A percentile compares a stretch with the other conserved stretches of the same genome.
These are phyloP conservation scores for Bombyx mandarina DNA, from an alignment of 1,140 invertebrate species.

Conservation along the genomic window DNA sequence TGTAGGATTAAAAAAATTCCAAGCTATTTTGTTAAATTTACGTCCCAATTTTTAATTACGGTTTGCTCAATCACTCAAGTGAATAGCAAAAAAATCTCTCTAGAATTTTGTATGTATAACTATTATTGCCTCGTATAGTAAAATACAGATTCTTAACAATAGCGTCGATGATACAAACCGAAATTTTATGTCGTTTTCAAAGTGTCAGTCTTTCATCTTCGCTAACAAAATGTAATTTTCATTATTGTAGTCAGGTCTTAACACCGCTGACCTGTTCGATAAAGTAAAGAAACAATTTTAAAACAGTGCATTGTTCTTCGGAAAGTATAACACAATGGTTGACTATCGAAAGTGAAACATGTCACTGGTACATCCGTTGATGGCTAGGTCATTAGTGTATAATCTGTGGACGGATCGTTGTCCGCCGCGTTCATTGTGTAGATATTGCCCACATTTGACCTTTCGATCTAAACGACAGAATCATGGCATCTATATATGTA, in stretches of 20 bases:
- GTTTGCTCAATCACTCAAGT: conserved; percentile 36
- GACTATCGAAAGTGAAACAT: neutral
- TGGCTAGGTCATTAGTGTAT: no score
- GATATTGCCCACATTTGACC: no score
- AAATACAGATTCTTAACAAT: neutral
- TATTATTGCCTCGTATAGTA: neutral
- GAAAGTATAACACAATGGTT: neutral
- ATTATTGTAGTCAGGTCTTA: no score
- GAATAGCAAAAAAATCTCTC: conserved; percentile 13
- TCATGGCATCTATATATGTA: no score
- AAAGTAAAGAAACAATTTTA: neutral
- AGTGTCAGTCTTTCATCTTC: neutral
- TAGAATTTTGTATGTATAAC: neutral
- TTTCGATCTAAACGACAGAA: no score
- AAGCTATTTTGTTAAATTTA: conserved; percentile 12
- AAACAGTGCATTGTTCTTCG: conserved; percentile 1
- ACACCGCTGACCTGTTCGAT: no score
- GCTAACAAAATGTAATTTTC: no score
- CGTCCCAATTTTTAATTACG: conserved; percentile 28
- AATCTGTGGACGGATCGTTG: no score
- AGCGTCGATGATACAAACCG: neutral
- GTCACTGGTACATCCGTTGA: neutral
- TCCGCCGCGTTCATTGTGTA: no score
- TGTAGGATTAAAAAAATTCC: no score
- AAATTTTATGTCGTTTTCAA: neutral